Evolutionary conservation across 2,797 vertebrate genomes (phyloP).

Genomic region (Spheniscus humboldti): DNA sequence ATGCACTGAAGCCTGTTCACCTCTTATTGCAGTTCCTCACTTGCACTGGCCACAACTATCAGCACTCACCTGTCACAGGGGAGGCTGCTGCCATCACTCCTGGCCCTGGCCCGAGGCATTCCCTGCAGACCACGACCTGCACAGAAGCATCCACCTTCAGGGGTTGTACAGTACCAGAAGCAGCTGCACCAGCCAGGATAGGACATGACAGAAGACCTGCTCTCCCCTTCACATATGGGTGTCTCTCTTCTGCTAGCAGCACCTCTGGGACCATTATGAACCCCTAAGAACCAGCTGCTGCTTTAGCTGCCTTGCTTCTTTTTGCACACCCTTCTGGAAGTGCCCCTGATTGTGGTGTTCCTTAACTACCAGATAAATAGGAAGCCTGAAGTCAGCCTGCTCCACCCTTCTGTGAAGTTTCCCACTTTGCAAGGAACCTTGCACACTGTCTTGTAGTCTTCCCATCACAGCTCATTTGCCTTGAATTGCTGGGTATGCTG

Average conservation of each 20-base stretch:
- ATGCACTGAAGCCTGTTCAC: neutral
- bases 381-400: neutral
- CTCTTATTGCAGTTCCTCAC: neutral
- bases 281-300: fast-evolving
- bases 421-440: neutral
- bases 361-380: neutral
- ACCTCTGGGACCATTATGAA: neutral
- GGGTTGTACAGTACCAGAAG: neutral
- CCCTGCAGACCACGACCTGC: neutral
- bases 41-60: neutral
- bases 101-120: neutral
- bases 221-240: fast-evolving
- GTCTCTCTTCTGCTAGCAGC: neutral
- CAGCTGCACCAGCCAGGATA: neutral
- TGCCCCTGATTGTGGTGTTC: neutral
- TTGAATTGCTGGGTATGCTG: neutral
- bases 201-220: neutral
- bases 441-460: neutral
- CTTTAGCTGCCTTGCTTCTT: neutral
- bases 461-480: neutral
- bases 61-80: neutral
- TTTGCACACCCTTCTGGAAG: neutral
- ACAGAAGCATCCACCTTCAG: neutral
- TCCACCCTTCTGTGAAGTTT: neutral
- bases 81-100: neutral